Conservation (phyloP, 2,113 vertebrate species). For the Clarias macrocephalus region DNA sequence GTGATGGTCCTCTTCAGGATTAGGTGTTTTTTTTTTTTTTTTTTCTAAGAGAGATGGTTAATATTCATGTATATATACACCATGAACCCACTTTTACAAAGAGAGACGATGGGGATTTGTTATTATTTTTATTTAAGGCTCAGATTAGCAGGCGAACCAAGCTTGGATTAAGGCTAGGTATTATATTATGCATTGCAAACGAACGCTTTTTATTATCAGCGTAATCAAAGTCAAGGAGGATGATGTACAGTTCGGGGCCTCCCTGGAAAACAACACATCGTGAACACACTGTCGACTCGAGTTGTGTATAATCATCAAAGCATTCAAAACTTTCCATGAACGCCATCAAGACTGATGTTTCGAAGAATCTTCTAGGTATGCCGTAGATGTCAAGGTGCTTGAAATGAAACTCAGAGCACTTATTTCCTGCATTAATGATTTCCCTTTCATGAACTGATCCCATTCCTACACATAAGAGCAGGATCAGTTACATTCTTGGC, state of each 20-base stretch:
- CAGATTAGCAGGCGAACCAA: not conserved
- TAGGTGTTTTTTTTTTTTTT: constrained; percentile 10
- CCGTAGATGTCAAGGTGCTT: not conserved
- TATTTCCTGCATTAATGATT: not conserved
- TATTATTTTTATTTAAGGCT: not conserved
- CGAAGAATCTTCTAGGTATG: not conserved
- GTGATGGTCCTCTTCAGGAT: constrained; percentile 41
- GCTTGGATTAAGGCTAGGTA: not conserved
- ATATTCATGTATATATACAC: constrained; percentile 37
- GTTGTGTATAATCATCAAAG: not conserved
- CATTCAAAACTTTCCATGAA: not conserved
- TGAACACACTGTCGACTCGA: not conserved
- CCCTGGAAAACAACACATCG: not conserved
- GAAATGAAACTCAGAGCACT: not conserved
- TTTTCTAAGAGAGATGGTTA: constrained; percentile 28
- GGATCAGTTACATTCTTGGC: constrained; percentile 26
- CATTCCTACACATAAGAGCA: not conserved
- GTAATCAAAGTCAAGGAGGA: not conserved
- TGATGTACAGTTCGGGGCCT: not conserved
- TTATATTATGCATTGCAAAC: not conserved
- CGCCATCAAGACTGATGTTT: not conserved
- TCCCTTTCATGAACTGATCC: not conserved
- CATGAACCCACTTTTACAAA: not conserved
- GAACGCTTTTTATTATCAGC: not conserved
- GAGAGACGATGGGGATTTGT: not conserved